Evolutionary conservation across 2,797 vertebrate species (phyloP).

Genomic region (Syngnathus acus): DNA sequence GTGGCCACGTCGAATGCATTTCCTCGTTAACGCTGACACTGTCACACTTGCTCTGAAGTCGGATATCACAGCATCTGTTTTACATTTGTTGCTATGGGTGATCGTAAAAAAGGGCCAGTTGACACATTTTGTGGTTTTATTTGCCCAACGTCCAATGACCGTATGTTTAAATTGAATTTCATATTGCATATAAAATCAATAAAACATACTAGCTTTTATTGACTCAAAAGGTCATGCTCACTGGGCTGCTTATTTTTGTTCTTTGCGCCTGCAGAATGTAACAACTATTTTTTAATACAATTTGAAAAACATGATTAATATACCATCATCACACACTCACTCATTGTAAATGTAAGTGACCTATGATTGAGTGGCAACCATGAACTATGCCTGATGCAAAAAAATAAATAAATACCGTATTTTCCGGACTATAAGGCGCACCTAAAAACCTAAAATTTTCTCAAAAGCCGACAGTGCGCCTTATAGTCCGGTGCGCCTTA

Average conservation of each 20-base stretch:
- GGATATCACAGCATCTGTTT: constrained; percentile 35
- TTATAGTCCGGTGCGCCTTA: too few relatives aligned
- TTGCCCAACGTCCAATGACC: not conserved
- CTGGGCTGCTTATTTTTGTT: constrained; percentile 1
- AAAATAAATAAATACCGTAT: too few relatives aligned
- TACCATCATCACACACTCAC: not conserved
- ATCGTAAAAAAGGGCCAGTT: constrained; percentile 22
- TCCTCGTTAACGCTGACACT: constrained; percentile 35
- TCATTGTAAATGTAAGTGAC: not conserved
- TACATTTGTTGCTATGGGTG: constrained; percentile 32
- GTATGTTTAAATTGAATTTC: constrained; percentile 1
- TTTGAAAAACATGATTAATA: not conserved
- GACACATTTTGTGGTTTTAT: constrained; percentile 16
- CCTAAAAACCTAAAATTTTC: too few relatives aligned
- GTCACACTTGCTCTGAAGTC: constrained; percentile 17
- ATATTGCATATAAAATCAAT: not conserved
- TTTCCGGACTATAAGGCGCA: too few relatives aligned
- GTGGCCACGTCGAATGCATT: constrained; percentile 26
- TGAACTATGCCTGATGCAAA: not conserved
- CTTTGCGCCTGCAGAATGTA: not conserved
- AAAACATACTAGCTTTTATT: not conserved
- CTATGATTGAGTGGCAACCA: not conserved
- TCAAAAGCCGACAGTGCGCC: too few relatives aligned
- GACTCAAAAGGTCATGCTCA: not conserved
- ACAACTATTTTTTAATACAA: not conserved